Evolutionary conservation across 2,113 vertebrate species (phyloP).

Genomic region (Spheniscus mendiculus): DNA sequence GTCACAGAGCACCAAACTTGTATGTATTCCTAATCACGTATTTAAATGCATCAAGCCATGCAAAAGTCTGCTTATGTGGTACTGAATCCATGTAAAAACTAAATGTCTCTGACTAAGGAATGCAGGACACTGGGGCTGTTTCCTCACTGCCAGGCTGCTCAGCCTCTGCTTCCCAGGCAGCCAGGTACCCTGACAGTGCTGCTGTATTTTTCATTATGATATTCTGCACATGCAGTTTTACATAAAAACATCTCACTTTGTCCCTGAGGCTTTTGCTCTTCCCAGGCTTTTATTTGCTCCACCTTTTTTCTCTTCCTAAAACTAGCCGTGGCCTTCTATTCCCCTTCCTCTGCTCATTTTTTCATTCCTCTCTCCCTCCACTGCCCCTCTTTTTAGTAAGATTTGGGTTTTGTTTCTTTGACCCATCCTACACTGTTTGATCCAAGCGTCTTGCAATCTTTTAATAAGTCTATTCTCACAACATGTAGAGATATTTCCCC

Average conservation of each 20-base stretch:
- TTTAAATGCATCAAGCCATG: background rate
- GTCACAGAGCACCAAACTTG: background rate
- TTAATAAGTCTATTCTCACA: background rate
- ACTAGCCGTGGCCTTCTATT: background rate
- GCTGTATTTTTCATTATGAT: constrained; percentile 22
- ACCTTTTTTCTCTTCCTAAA: background rate
- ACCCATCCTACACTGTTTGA: background rate
- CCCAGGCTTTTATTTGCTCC: background rate
- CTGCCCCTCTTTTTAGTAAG: background rate
- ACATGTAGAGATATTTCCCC: background rate
- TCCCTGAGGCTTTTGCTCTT: constrained; percentile 17
- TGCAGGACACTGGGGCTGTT: background rate
- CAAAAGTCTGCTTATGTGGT: background rate
- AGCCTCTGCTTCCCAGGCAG: background rate
- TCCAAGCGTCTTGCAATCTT: background rate
- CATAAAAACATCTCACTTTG: background rate
- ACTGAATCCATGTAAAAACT: background rate
- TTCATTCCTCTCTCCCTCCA: background rate
- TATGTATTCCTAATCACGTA: background rate
- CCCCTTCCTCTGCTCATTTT: background rate
- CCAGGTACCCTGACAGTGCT: background rate
- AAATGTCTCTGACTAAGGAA: background rate
- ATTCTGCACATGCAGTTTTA: background rate
- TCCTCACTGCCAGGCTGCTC: background rate
- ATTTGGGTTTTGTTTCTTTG: background rate